phyloP scores from a whole-genome alignment of 64 coral and sea anemone genomes.

The Actinia equina region DNA sequence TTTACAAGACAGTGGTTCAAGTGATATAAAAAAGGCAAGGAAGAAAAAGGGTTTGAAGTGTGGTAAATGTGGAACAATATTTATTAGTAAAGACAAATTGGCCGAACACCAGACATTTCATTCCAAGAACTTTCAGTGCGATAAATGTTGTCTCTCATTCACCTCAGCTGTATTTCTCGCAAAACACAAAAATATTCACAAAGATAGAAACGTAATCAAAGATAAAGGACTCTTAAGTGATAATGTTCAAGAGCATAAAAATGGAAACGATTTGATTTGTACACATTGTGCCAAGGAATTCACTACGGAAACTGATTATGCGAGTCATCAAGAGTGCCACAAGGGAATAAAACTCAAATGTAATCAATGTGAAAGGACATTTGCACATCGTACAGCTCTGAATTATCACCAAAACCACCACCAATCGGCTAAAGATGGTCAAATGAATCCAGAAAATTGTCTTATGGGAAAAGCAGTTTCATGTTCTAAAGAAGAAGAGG shows the following conservation, averaged over 20 bases:
- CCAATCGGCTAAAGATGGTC: neutral
- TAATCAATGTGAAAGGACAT: constrained; percentile 7
- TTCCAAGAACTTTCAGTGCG: neutral
- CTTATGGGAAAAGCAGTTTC: neutral
- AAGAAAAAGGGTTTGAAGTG: neutral
- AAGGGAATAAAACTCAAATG: neutral
- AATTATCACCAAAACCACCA: neutral
- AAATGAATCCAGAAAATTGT: neutral
- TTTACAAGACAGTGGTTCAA: neutral
- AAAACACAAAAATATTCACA: neutral
- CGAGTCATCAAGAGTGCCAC: neutral
- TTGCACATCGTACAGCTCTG: neutral
- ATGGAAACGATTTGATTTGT: neutral
- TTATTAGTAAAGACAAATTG: neutral
- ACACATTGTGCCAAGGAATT: neutral
- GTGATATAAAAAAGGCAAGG: neutral
- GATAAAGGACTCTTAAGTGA: neutral
- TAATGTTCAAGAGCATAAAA: neutral
- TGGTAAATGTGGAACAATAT: neutral
- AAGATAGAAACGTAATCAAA: neutral
- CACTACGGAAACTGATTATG: neutral
- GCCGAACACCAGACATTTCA: neutral
- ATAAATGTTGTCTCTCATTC: neutral
- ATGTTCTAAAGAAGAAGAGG: neutral
- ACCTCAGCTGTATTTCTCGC: neutral